Evolutionary conservation across 2,888 invertebrate genomes (phyloP).

Genomic region (Orthosia cruda): DNA sequence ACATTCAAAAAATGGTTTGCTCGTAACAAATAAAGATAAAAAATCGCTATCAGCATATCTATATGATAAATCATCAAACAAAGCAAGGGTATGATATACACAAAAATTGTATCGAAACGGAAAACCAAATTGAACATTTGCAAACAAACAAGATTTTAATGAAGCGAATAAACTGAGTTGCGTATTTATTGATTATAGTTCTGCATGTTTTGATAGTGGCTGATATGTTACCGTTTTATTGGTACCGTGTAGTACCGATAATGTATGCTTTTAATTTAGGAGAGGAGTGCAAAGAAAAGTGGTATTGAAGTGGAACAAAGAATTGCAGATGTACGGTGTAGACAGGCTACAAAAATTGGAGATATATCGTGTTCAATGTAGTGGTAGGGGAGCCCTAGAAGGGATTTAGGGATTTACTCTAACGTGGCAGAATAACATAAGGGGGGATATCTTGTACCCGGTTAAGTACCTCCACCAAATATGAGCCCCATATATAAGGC

Average conservation of each 20-base stretch:
- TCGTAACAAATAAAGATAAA: neutral
- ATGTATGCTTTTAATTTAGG: constrained; percentile 1
- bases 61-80: constrained; percentile 14
- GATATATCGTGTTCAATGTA: neutral
- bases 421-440: no score
- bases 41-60: neutral
- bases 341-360: no score
- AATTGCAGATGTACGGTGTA: neutral
- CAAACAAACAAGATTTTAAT: constrained; percentile 66
- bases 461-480: no score
- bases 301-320: no score
- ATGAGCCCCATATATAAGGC: no score
- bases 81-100: neutral
- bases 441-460: no score
- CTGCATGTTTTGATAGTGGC: neutral
- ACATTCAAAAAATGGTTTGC: neutral
- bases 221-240: constrained; percentile 6
- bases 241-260: neutral
- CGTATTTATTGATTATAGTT: constrained; percentile 52
- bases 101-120: constrained; percentile 54
- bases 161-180: constrained; percentile 61
- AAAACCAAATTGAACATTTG: constrained; percentile 67
- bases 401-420: no score
- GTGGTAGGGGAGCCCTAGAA: no score
- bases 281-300: neutral